Evolutionary conservation across 2,888 invertebrate genomes (phyloP), one percentile per base, ranked within the genome.

Genomic region (Laothoe populi): DNA sequence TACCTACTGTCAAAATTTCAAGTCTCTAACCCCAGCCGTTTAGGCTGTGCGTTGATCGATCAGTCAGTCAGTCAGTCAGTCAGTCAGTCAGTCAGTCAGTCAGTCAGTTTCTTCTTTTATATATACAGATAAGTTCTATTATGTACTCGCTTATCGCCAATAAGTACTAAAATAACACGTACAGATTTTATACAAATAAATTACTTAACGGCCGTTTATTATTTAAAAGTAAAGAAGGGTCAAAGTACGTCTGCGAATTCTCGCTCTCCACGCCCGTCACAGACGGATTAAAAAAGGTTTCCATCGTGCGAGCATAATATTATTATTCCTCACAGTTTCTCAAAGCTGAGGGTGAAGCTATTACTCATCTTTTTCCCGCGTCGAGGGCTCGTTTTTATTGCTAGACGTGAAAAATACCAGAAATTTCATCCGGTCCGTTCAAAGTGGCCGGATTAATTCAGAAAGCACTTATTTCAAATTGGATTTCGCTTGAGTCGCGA

Each of bases 401-500:
- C 88, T 85, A 82, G 89, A 90, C 87, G 90, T 92, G 92, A 90
- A 92, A 92, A 92, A 91, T 92, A 89, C 88, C 90, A 90, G 89
- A 92, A 92, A 90, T 90, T 91, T 91, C 88, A 89, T 85, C 87
- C 88, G 83, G 86, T 86, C 83, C 86, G 84, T 77, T 87, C 87
- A 87, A 88, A 90, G 90, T 88, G 88, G 86, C 85, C 75, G 90
- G 91, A 92, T 92, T 92, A 92, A 92, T 92, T 92, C 92, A 87
- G 87, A 86, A 86, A 87, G 90, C 91, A 92, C 92, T 92, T 92
- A 92, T 91, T 90, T 90, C 90, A 89, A 92, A 92, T 92, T 91
- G 91, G 89, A 91, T 91, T 92, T 89, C 84, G 80, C 80, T 86
- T 81, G 76, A 79, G 78, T 77, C 81, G 79, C 82, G 84, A 81